Conservation (phyloP, 2,113 vertebrate species). For the Chaetops frenatus region DNA sequence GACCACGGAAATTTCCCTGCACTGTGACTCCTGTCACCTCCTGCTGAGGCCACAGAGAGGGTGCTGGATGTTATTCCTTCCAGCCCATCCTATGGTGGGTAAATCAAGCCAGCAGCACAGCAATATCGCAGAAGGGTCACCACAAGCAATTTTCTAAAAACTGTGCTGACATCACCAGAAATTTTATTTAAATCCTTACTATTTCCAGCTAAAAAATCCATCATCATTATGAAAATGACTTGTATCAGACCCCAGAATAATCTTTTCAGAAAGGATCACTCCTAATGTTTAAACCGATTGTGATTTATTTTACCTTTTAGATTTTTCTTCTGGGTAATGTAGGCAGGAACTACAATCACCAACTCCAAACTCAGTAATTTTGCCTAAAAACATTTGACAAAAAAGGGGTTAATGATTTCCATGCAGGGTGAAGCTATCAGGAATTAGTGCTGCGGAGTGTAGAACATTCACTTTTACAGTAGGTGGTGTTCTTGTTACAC, state of each 20-base stretch:
- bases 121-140: not conserved
- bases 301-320: not conserved
- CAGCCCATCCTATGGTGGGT: not conserved
- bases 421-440: conserved; percentile 54
- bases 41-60: not conserved
- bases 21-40: not conserved
- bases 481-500: conserved; percentile 86
- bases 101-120: not conserved
- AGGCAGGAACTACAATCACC: not conserved
- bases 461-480: conserved; percentile 80
- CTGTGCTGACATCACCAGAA: conserved; percentile 9
- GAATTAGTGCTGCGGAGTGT: conserved; percentile 67
- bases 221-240: conserved; percentile 12
- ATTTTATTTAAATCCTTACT: conserved; percentile 39
- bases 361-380: not conserved
- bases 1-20: not conserved
- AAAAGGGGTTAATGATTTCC: conserved; percentile 64
- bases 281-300: not conserved
- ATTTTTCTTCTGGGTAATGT: not conserved
- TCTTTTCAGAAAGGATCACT: not conserved
- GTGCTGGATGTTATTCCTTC: not conserved
- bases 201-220: conserved; percentile 36
- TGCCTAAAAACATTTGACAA: conserved; percentile 41
- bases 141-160: conserved; percentile 38
- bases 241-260: not conserved